Evolutionary conservation across 2,797 vertebrate species (phyloP).

Genomic region (Danio jaintianensis): DNA sequence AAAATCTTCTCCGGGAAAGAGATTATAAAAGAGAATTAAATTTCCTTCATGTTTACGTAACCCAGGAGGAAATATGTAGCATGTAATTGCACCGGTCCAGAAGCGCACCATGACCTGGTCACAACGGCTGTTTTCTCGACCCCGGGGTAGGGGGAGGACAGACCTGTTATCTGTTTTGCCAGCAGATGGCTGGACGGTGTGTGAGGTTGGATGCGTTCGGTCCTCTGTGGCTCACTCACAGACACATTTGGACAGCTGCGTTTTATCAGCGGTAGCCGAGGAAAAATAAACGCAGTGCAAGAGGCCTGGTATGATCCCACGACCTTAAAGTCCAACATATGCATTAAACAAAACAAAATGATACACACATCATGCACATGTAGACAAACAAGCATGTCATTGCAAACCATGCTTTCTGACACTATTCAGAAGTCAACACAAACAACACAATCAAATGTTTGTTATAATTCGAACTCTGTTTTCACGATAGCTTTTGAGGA

Average conservation of each 20-base stretch:
- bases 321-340: conserved; percentile 51
- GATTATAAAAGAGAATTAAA: conserved; percentile 26
- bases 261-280: conserved; percentile 75
- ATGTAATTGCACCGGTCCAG: conserved; percentile 1
- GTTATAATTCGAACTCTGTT: background rate
- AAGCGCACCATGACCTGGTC: conserved; percentile 24
- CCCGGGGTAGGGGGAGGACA: conserved; percentile 15
- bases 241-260: conserved; percentile 76
- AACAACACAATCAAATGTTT: conserved; percentile 8
- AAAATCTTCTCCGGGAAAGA: background rate
- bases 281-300: conserved; percentile 72
- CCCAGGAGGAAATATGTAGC: conserved; percentile 30
- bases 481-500: too few species aligned
- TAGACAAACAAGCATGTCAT: background rate
- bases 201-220: background rate
- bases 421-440: background rate
- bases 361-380: conserved; percentile 10
- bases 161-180: conserved; percentile 32
- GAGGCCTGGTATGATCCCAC: conserved; percentile 70
- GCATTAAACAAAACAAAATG: conserved; percentile 21
- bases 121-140: conserved; percentile 34
- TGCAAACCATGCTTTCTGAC: background rate
- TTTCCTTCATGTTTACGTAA: conserved; percentile 46
- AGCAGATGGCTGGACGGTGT: conserved; percentile 30
- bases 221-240: background rate